These are phyloP conservation scores for Rhinolophus ferrumequinum DNA, from an alignment of 2,113 vertebrate species.

Conservation along the genomic window DNA sequence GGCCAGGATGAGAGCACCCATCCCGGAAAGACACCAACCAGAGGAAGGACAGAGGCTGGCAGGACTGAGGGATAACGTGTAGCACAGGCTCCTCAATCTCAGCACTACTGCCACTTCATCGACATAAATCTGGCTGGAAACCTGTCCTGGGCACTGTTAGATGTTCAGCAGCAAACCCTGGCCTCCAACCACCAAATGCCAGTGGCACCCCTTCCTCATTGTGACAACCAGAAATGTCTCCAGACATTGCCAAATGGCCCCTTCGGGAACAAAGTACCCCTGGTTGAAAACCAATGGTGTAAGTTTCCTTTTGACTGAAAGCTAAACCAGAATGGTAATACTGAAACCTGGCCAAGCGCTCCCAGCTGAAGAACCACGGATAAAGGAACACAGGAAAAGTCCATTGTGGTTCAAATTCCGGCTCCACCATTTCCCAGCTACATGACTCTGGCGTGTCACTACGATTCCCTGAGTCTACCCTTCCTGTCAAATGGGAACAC, in stretches of 20 bases:
- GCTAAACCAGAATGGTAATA: background rate
- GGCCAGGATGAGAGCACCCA: background rate
- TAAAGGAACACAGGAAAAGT: background rate
- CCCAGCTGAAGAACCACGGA: too few species aligned
- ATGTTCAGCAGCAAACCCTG: background rate
- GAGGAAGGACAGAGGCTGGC: background rate
- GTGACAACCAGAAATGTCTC: background rate
- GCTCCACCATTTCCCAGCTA: background rate
- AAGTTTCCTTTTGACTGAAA: background rate
- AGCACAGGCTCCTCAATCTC: accelerated
- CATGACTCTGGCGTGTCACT: background rate
- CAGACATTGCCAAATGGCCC: background rate
- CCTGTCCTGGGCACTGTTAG: background rate
- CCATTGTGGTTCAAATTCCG: background rate
- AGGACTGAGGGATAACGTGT: too few species aligned
- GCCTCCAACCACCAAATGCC: background rate
- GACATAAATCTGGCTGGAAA: background rate
- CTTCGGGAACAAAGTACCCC: background rate
- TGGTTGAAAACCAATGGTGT: background rate
- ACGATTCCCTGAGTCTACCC: background rate
- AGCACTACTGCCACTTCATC: too few species aligned
- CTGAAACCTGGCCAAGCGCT: background rate
- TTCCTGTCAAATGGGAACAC: background rate
- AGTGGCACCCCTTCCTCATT: too few species aligned
- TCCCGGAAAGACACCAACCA: background rate